These are phyloP conservation scores for Hypotaenidia okinawae DNA, from an alignment of 2,797 vertebrate genomes.

Conservation along the genomic window DNA sequence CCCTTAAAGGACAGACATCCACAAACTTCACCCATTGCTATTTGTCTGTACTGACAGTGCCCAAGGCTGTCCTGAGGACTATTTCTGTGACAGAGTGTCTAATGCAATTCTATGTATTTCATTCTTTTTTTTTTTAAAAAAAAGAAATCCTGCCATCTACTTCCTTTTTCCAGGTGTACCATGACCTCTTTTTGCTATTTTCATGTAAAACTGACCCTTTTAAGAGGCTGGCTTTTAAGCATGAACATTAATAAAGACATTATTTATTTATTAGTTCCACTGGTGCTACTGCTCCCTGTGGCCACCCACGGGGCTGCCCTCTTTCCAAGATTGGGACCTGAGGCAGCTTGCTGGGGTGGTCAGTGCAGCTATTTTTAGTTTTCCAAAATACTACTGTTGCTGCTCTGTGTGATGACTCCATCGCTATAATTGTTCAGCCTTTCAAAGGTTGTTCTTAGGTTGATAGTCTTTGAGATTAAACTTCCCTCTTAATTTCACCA, in stretches of 20 bases:
- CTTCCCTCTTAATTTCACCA: not conserved
- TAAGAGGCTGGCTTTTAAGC: not conserved
- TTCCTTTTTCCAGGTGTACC: not conserved
- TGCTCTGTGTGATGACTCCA: not conserved
- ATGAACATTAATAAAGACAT: not conserved
- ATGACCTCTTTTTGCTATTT: not conserved
- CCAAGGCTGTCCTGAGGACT: not conserved
- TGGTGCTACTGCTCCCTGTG: not conserved
- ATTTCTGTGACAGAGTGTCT: not conserved
- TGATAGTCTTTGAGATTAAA: conserved; percentile 29
- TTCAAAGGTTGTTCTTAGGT: conserved; percentile 34
- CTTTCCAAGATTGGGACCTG: not conserved
- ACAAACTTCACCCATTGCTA: not conserved
- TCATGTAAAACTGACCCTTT: not conserved
- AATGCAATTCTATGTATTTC: not conserved
- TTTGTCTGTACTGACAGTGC: not conserved
- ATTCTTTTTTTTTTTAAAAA: not conserved
- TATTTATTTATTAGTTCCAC: not conserved
- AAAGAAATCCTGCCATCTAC: not conserved
- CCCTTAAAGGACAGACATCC: not conserved
- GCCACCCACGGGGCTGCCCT: not conserved
- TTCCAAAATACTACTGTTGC: not conserved
- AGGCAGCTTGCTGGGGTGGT: not conserved
- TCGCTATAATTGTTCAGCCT: not conserved
- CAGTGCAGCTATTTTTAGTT: not conserved